phyloP scores from a whole-genome alignment of 2,113 vertebrate species.

The Zosterops borbonicus region DNA sequence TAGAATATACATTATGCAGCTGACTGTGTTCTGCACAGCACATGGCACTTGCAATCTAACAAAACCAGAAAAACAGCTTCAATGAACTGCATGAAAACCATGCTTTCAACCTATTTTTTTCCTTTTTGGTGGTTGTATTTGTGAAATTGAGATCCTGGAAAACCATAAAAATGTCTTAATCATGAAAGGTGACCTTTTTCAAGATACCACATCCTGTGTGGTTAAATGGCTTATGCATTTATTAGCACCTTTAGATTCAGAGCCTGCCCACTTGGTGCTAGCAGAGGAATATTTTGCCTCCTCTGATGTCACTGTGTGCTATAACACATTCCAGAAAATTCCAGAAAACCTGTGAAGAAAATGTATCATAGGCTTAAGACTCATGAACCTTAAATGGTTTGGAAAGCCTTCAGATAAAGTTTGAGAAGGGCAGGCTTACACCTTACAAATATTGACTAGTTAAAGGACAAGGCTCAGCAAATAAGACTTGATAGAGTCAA shows the following conservation, averaged over 20 bases:
- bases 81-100: background rate
- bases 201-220: background rate
- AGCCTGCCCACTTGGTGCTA: background rate
- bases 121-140: background rate
- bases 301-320: background rate
- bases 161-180: background rate
- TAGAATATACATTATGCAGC: background rate
- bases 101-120: background rate
- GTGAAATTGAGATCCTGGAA: background rate
- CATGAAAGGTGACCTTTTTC: background rate
- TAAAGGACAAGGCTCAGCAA: slow-evolving; percentile 24
- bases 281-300: background rate
- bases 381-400: background rate
- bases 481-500: background rate
- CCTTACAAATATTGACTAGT: slow-evolving; percentile 34
- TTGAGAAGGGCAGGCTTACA: background rate
- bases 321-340: background rate
- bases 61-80: background rate
- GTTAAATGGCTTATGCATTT: background rate
- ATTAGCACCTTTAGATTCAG: background rate
- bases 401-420: background rate
- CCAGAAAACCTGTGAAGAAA: background rate
- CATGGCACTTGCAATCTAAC: background rate
- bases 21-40: background rate
- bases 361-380: background rate